Base-by-base conservation (phyloP, 2,888 invertebrate species). In the Vandiemenella viatica region DNA sequence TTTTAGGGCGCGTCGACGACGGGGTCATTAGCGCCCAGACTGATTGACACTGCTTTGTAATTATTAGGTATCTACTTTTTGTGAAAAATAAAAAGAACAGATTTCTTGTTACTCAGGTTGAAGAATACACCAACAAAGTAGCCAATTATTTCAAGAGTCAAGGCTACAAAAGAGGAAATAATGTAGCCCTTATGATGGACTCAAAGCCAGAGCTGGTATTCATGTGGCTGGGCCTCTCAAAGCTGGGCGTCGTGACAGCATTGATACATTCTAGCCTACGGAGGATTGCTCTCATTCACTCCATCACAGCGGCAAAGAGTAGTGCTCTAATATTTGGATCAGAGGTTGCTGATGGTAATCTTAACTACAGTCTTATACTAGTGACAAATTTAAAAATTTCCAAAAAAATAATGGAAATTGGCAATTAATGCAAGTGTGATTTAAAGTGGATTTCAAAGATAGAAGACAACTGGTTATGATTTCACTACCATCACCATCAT, bases 231-330 rank as follows among this genome's bases (percentile, higher is more conserved):
- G 79, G 77, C 1, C 61, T 78, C 48, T 67, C 74, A 18, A 77
- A 77, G 63, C 58, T 65, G 38, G 67, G 69, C n/a, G 61, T 65
- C 1, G 59, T 65, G 32, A 61, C 73, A 4, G 76, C 77, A 0
- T 67, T 79, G 32, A 71, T 79, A 55, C 79, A 79, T 61, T 72
- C 70, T 55, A 77, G 77, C 59, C 64, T 77, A 46, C 62, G 72
- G 40, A 61, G 66, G 37, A 65, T 70, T 26, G 66, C 75, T 4
- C 62, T 79, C 17, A 59, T 64, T 3, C 77, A 78, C 58, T 75
- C 73, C 53, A 65, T 79, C 37, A 64, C 63, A 16, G 67, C 70
- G 1, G 70, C 72, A 8, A 54, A 71, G 8, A 66, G 74, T 18
- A 72, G 69, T 56, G 69, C 68, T 7, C 57, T 77, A 21, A 68